Base-by-base conservation (phyloP, 2,888 invertebrate genomes). In the Notodromas monacha region DNA sequence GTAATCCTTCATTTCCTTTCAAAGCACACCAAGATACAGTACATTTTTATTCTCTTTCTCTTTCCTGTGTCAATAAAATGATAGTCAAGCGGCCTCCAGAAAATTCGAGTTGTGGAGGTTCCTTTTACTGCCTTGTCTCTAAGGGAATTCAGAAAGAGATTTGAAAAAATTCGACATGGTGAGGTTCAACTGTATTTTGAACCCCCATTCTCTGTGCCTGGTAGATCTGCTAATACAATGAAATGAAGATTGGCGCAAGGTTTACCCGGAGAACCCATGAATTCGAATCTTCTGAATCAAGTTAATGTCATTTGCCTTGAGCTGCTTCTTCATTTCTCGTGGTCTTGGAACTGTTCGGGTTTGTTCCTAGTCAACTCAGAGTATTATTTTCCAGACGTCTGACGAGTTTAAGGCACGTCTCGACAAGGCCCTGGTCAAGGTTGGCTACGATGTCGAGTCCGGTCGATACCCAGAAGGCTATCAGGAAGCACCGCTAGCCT, bases 401-500 rank as follows among this genome's bases (percentile, higher is more conserved):
- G 70, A 70, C 42, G 68, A 81, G 46, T 92, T 92, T 52, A 65
- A 76, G 42, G 57, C 62, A 41, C 60, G 77, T 40, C 56, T 92
- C 45, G 73, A 84, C 49, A 60, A 65, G 40, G 65, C 67, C 34
- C 57, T 86, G 31, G 63, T 66, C 33, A 63, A 64, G 33, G 67
- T 67, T 34, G 70, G 72, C 16, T 74, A 69, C 49, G 73, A 79
- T 45, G 70, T 77, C 40, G 72, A 69, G 46, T 68, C 73, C 36
- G 68, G 69, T 44, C 60, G 70, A 36, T 76, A 66, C 50, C 79
- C 79, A 3, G 77, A 76, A 48, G 86, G 89, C 8, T 86, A 86
- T 51, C 54, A 54, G 45, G 96, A 96, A 53, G 92, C 96, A 4
- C 96, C 96, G 1, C 53, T 96, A 33, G 96, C 96, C 28, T 96